Conservation (phyloP, 2,888 invertebrate genomes). For the Stratiomys singularior region DNA sequence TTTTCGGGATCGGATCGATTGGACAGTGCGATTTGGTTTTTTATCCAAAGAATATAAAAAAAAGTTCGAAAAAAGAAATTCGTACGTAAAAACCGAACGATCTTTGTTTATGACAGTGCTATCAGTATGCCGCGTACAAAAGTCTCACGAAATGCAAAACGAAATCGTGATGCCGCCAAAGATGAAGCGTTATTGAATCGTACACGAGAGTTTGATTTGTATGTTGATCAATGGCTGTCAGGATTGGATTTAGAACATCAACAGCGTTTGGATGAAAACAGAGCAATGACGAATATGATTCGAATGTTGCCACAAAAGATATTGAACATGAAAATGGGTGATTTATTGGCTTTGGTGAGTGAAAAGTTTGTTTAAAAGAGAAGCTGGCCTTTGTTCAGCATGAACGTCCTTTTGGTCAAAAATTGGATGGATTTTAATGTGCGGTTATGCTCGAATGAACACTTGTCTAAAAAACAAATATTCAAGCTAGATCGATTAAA, state of each 20-base stretch:
- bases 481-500: no score
- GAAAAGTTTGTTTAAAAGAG: no score
- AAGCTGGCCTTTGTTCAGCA: no score
- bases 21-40: background rate
- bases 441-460: no score
- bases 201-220: conserved; percentile 59
- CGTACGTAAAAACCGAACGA: background rate
- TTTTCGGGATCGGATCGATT: background rate
- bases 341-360: conserved; percentile 58
- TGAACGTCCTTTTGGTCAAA: no score
- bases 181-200: conserved; percentile 58
- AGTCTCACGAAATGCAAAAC: conserved; percentile 61
- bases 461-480: no score
- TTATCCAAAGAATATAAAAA: background rate
- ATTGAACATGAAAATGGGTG: conserved; percentile 58
- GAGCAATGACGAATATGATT: conserved; percentile 38
- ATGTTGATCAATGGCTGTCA: conserved; percentile 57
- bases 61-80: no score
- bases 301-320: conserved; percentile 54
- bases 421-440: no score
- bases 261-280: conserved; percentile 48
- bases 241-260: conserved; percentile 56
- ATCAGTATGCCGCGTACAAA: conserved; percentile 63
- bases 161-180: conserved; percentile 62
- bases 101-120: background rate